Evolutionary conservation across 2,888 invertebrate genomes (phyloP).

Genomic region (Apotomis capreana): DNA sequence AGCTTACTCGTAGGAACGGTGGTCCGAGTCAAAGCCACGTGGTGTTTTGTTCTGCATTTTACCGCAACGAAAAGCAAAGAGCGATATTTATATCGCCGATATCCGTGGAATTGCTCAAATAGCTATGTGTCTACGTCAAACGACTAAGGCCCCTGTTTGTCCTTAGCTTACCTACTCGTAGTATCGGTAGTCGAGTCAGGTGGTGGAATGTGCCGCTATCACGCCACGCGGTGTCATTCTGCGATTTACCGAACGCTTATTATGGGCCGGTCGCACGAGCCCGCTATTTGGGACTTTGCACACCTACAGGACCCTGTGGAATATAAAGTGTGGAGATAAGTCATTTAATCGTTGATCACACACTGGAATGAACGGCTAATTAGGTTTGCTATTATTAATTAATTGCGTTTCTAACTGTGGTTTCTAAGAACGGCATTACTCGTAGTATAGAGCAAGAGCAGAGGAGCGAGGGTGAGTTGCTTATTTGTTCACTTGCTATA

Average conservation of each 20-base stretch:
- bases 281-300: conserved; percentile 12
- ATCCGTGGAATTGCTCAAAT: neutral
- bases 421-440: too few relatives aligned
- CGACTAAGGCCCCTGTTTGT: too few relatives aligned
- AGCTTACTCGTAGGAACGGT: too few relatives aligned
- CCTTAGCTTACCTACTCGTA: neutral
- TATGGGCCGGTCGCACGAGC: conserved; percentile 35
- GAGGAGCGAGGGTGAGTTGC: too few relatives aligned
- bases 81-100: too few relatives aligned
- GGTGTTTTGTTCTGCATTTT: too few relatives aligned
- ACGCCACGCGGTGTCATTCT: conserved; percentile 31
- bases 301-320: neutral
- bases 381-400: too few relatives aligned
- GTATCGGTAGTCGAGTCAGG: neutral
- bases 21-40: too few relatives aligned
- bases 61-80: too few relatives aligned
- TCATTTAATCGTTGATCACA: neutral
- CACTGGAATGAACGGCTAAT: neutral
- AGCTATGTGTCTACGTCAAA: conserved; percentile 1
- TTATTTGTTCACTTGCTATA: too few relatives aligned
- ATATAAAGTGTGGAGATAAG: neutral
- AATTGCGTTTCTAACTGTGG: too few relatives aligned
- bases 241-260: conserved; percentile 19
- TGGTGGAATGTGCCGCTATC: conserved; percentile 10
- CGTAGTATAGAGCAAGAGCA: too few relatives aligned